phyloP scores from a whole-genome alignment of 2,113 vertebrate species.

The Oophaga pumilio region DNA sequence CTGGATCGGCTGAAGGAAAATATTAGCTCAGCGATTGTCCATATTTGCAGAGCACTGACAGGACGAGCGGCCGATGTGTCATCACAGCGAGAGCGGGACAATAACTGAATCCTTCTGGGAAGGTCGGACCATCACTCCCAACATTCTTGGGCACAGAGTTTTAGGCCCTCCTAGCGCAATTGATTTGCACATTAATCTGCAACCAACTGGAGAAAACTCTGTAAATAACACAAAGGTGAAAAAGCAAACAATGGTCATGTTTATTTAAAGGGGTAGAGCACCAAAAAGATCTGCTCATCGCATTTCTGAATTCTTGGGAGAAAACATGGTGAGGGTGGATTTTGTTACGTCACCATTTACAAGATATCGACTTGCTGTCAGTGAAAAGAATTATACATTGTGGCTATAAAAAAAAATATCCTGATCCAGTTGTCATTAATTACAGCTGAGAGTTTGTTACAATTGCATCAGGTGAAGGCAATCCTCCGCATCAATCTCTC shows the following conservation, averaged over 20 bases:
- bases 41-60: not conserved
- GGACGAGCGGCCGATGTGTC: no score
- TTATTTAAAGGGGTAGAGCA: no score
- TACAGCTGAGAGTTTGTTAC: not conserved
- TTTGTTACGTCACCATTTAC: no score
- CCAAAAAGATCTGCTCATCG: no score
- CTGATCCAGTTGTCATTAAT: not conserved
- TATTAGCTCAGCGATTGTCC: not conserved
- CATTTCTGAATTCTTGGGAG: no score
- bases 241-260: no score
- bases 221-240: not conserved
- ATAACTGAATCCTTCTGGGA: not conserved
- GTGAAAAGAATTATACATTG: no score
- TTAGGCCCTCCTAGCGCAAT: not conserved
- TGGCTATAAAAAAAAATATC: no score
- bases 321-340: no score
- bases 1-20: not conserved
- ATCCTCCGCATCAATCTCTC: not conserved
- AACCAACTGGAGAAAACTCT: no score
- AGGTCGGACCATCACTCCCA: not conserved
- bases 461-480: not conserved
- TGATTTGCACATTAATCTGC: no score
- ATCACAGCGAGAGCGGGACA: not conserved
- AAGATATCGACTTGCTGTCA: no score
- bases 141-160: not conserved